Percentiles rank a stretch among this genome's conserved stretches.
Conservation (phyloP, 2,113 vertebrate genomes). For the Abramis brama region DNA sequence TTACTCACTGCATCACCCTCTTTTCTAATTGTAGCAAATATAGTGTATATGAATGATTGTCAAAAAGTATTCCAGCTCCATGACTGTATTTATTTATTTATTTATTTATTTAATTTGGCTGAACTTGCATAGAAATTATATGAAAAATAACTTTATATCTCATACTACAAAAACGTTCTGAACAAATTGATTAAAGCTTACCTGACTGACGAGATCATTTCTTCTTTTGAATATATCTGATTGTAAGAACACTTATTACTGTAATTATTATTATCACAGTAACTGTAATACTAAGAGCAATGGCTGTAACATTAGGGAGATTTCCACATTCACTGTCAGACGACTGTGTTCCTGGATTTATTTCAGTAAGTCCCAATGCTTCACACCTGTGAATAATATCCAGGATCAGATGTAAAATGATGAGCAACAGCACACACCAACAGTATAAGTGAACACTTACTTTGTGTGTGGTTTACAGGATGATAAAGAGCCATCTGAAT, state of each 20-base stretch:
- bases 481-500: slow-evolving; percentile 53
- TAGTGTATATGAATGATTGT: no score
- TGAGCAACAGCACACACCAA: background rate
- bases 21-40: no score
- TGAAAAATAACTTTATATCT: background rate
- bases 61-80: no score
- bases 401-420: background rate
- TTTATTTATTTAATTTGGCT: no score
- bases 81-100: no score
- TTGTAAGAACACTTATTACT: background rate
- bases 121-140: no score
- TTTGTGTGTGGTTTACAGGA: slow-evolving; percentile 47
- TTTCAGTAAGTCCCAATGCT: background rate
- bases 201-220: background rate
- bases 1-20: no score
- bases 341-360: slow-evolving; percentile 8
- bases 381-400: background rate
- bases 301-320: background rate
- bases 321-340: slow-evolving; percentile 21
- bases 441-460: slow-evolving; percentile 19
- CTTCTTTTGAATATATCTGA: background rate
- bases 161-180: background rate
- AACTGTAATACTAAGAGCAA: background rate
- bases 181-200: background rate
- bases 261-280: background rate